Base-by-base conservation (phyloP, 2,888 invertebrate species). In the Drosophila formosana region DNA sequence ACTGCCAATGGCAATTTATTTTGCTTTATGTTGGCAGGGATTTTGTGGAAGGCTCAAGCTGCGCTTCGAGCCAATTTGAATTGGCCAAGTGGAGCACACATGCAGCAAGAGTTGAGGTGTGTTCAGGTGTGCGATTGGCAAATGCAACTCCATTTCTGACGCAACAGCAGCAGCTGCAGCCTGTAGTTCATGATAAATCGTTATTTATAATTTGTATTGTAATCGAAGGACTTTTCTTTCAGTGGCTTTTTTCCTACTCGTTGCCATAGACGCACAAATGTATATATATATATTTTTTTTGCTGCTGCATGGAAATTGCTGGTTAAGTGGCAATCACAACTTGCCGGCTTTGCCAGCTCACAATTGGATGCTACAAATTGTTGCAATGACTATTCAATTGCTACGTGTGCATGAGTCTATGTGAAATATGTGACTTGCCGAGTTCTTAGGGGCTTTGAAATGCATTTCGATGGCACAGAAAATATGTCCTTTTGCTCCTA, bases 141-240 rank as follows among this genome's bases (percentile, higher is more conserved):
- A 82, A 76, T 80, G 81, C 56, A 57, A 47, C 50, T 62, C 30
- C 34, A 62, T 13, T 26, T 55, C n/a, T 55, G 53, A 55, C 3
- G 45, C 64, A 70, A 47, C 63, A 52, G 62, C 68, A 69, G 63
- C 67, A 72, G 34, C 46, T 65, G 37, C 58, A 75, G 50, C 71
- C 18, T 7, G 39, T 18, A 41, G 13, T 72, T 72, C 60, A 78
- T 71, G 84, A 88, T 83, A 88, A 87, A 87, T 88, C 75, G 89
- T 87, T 86, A 88, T 83, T 81, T 83, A 83, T 83, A 88, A 88
- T 88, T 83, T 83, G 75, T 81, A 78, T 84, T 83, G 82, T 84
- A 83, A 75, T 69, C 78, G 86, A 60, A 41, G 39, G 3, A 41
- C 18, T 41, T 74, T 71, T 75, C 64, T 60, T 58, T 70, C 66